Evolutionary conservation across 2,113 vertebrate species (phyloP).

Genomic region (Poicephalus gulielmi): DNA sequence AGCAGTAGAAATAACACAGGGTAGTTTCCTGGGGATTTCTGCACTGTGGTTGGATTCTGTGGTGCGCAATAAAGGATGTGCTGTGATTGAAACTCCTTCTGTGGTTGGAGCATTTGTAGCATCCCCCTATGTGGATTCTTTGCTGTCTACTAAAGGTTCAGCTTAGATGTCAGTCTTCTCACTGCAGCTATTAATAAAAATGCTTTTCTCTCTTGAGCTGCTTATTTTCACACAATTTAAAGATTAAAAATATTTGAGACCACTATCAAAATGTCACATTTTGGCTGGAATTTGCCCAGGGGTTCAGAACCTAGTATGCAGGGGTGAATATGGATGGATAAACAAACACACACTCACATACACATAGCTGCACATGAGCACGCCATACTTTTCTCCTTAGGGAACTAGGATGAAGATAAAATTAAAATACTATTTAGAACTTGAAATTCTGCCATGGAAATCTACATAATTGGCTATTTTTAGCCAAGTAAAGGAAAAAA

Average conservation of each 20-base stretch:
- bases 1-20: slow-evolving; percentile 47
- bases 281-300: neutral
- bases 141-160: neutral
- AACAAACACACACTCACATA: neutral
- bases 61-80: slow-evolving; percentile 28
- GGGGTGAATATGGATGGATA: neutral
- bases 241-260: neutral
- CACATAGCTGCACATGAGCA: neutral
- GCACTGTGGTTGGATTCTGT: slow-evolving; percentile 50
- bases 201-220: neutral
- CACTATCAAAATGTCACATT: neutral
- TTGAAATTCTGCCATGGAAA: slow-evolving; percentile 1
- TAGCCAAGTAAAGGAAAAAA: neutral
- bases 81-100: slow-evolving; percentile 27
- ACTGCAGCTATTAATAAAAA: neutral
- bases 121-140: neutral
- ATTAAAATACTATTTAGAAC: neutral
- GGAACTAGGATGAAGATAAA: neutral
- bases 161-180: neutral
- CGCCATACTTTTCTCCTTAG: neutral
- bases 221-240: neutral
- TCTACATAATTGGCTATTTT: neutral
- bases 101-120: neutral
- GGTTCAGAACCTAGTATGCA: neutral
- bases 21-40: slow-evolving; percentile 65